Conservation (phyloP, 2,888 invertebrate genomes). For the Troides helena region DNA sequence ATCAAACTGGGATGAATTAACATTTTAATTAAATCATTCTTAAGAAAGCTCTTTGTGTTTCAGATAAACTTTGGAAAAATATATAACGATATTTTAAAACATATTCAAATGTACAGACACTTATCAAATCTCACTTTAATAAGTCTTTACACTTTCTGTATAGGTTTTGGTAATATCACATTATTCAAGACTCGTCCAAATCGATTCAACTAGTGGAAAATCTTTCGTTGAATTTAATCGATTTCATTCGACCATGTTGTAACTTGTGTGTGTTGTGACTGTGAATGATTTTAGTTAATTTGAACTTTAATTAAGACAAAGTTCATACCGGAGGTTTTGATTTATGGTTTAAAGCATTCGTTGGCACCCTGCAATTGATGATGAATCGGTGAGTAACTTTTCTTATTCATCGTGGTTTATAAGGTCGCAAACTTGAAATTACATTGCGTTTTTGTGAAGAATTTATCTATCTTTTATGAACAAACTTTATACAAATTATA, state of each 20-base stretch:
- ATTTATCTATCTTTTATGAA: too few species aligned
- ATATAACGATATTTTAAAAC: not conserved
- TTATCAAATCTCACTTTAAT: not conserved
- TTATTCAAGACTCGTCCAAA: not conserved
- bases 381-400: too few species aligned
- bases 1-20: not conserved
- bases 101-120: not conserved
- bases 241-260: not conserved
- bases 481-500: too few species aligned
- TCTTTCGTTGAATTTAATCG: not conserved
- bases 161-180: not conserved
- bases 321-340: not conserved
- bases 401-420: too few species aligned
- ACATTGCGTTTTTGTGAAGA: too few species aligned
- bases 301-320: not conserved
- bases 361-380: too few species aligned
- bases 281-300: slow-evolving; percentile 8
- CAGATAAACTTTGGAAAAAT: not conserved
- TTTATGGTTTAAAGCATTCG: not conserved
- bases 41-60: not conserved
- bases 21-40: not conserved
- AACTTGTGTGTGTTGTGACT: not conserved
- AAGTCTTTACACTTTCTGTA: not conserved
- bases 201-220: not conserved
- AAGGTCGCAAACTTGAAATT: too few species aligned